phyloP scores from a whole-genome alignment of 2,888 invertebrate species.

The Copidosoma aretas region DNA sequence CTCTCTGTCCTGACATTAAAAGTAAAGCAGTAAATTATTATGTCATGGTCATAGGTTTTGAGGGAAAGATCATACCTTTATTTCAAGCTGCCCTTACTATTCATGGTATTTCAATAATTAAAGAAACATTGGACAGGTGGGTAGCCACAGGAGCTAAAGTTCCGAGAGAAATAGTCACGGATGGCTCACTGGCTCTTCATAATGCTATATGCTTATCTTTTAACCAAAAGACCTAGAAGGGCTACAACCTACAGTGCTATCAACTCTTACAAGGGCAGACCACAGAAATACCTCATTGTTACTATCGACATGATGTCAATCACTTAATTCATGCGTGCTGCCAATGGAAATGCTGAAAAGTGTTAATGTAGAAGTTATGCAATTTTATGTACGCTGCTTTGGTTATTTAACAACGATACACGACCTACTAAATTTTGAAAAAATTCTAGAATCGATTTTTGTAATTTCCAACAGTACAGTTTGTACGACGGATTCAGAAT shows the following conservation, averaged over 20 bases:
- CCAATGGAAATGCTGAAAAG: conserved; percentile 9
- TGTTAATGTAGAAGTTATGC: not conserved
- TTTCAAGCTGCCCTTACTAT: not conserved
- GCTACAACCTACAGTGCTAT: not conserved
- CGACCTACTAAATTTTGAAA: not conserved
- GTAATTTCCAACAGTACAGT: not conserved
- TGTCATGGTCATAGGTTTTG: conserved; percentile 39
- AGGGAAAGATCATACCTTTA: conserved; percentile 15
- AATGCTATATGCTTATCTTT: conserved; percentile 15
- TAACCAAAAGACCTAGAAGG: conserved; percentile 5
- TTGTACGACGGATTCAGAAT: not conserved
- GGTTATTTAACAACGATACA: not conserved
- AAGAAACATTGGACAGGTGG: conserved; percentile 9
- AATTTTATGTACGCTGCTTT: not conserved
- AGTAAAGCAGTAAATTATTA: conserved; percentile 43
- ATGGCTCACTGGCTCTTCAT: conserved; percentile 7
- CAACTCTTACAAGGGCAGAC: not conserved
- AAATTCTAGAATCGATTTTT: not conserved
- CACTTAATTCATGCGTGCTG: not conserved
- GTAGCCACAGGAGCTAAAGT: conserved; percentile 3
- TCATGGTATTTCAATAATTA: conserved; percentile 6
- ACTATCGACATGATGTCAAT: conserved; percentile 16
- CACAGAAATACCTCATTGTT: not conserved
- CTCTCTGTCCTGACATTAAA: conserved; percentile 28
- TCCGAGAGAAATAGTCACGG: conserved; percentile 5